A percentile compares a stretch with the other conserved stretches of the same genome.
These are phyloP conservation scores for Barbus barbus DNA, from an alignment of 2,113 vertebrate species.

Conservation along the genomic window DNA sequence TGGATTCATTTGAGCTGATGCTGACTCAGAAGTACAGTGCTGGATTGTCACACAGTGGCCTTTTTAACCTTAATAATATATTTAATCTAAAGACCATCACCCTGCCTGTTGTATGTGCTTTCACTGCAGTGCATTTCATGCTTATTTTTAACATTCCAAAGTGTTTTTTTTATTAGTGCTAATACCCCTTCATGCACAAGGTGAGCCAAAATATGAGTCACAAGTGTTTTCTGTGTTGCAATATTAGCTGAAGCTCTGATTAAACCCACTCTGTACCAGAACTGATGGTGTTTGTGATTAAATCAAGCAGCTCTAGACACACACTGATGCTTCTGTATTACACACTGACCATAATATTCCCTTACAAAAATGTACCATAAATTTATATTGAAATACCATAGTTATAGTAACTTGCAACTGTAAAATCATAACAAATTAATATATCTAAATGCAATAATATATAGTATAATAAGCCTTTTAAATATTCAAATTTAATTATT, in stretches of 20 bases:
- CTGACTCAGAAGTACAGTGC: neutral
- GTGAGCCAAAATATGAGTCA: too few relatives aligned
- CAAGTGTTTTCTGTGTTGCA: neutral
- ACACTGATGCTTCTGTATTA: neutral
- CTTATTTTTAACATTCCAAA: too few relatives aligned
- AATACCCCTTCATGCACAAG: too few relatives aligned
- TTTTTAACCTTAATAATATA: neutral
- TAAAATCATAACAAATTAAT: neutral
- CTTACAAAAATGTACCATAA: neutral
- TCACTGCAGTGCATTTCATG: too few relatives aligned
- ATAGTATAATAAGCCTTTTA: too few relatives aligned
- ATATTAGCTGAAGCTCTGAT: neutral
- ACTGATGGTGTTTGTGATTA: neutral
- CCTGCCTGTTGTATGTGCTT: too few relatives aligned
- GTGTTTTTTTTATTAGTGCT: too few relatives aligned
- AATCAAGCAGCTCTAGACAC: neutral
- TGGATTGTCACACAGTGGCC: neutral
- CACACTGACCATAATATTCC: neutral
- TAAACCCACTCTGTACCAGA: neutral
- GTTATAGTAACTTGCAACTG: neutral
- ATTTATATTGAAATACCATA: neutral
- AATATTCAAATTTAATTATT: too few relatives aligned
- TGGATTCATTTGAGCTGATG: neutral
- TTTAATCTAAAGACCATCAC: neutral
- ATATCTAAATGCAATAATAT: neutral